Base-by-base conservation (phyloP, 2,113 vertebrate genomes). In the Coptodon rendalli region DNA sequence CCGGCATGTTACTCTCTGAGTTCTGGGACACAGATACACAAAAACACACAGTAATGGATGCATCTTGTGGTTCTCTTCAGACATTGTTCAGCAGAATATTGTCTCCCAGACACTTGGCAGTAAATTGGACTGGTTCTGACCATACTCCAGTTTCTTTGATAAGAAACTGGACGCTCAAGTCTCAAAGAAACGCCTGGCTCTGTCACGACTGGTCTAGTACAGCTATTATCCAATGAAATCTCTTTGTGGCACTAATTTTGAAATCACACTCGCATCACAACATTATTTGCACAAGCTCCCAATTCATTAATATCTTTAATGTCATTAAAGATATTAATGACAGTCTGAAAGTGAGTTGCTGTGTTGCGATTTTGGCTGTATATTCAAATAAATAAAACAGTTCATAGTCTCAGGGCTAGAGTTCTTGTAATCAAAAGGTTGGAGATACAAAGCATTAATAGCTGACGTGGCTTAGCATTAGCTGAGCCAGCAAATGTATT, bases 401-500 rank as follows among this genome's bases (percentile, higher is more conserved):
- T 68, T 86, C 5, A 68, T 59, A 53, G 63, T 78, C 34, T 79
- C 43, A 54, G 3, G 36, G 40, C 3, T 52, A 9, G 52, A 80
- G 59, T 88, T 24, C 29, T 59, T 43, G 50, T 79, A 61, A 87
- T 84, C 43, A 83, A 29, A 81, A 80, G 16, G 52, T 83, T 80
- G 9, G 38, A 79, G 71, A 87, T 88, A 86, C 80, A 93, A 84
- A 91, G 89, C 89, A 89, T 85, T 87, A 91, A 86, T 56, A 87
- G 91, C 86, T 89, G 87, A 92, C 85, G 86, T 83, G 78, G 80
- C 34, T 78, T 80, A 91, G 92, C 90, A 86, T 94, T 84, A 95
- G 95, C 95, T 96, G 94, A 96, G 83, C 45, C 93, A 93, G 96
- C 94, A 94, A 92, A 95, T 94, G 86, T 89, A 86, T 86, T 95